Evolutionary conservation across 2,888 invertebrate genomes (phyloP).

Genomic region (Machimus rusticus): DNA sequence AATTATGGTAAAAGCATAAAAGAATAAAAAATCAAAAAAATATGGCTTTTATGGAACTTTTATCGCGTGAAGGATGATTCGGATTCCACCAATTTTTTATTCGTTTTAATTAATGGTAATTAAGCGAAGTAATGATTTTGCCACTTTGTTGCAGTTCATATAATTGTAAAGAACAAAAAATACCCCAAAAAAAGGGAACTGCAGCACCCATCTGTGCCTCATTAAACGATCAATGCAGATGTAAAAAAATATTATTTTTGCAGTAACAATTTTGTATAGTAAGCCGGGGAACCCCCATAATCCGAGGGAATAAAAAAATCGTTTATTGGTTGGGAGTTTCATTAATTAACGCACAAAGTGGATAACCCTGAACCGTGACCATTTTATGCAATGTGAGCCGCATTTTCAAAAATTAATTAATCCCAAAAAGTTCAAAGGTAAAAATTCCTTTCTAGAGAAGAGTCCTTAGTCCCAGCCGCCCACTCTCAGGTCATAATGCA

Average conservation of each 20-base stretch:
- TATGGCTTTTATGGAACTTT: not conserved
- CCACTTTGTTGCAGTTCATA: not conserved
- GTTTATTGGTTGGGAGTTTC: not conserved
- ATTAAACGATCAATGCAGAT: not conserved
- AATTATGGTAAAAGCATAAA: too few relatives aligned
- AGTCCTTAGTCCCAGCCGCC: not conserved
- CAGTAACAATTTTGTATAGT: not conserved
- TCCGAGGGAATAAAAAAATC: not conserved
- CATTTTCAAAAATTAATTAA: not conserved
- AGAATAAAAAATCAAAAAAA: too few relatives aligned
- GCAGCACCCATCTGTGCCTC: not conserved
- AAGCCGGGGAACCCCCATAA: not conserved
- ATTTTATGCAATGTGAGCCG: not conserved
- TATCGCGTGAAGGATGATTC: not conserved
- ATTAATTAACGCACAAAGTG: not conserved
- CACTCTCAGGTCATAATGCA: not conserved
- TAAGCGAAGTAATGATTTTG: not conserved
- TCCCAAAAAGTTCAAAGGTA: not conserved
- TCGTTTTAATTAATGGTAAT: not conserved
- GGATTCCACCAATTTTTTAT: not conserved
- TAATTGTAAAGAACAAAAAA: not conserved
- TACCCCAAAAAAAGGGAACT: not conserved
- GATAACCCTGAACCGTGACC: not conserved
- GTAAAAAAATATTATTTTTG: not conserved
- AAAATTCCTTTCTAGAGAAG: not conserved